Percentiles rank a stretch among this genome's conserved stretches.
phyloP scores from a whole-genome alignment of 2,888 invertebrate species.

The Diaphora mendica region DNA sequence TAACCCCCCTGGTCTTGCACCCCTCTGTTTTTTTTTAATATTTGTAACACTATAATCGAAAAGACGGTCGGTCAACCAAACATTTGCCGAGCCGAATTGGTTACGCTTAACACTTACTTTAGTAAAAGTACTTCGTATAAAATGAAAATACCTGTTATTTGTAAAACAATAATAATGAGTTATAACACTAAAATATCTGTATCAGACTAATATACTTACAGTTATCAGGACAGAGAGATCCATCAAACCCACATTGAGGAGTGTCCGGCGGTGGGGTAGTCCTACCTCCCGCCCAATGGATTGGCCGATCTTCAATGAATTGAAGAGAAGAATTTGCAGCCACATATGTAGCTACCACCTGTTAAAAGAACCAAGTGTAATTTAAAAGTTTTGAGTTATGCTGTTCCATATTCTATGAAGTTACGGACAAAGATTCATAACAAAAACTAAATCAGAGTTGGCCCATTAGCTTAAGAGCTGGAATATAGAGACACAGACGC shows the following conservation, averaged over 20 bases:
- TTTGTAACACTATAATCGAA: too few relatives aligned
- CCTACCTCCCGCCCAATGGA: constrained; percentile 95
- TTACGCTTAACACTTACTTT: too few relatives aligned
- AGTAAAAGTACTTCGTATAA: too few relatives aligned
- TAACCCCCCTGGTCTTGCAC: too few relatives aligned
- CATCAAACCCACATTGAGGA: constrained; percentile 97
- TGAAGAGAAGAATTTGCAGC: constrained; percentile 92
- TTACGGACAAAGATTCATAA: neutral
- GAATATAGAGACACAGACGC: neutral
- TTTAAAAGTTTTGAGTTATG: neutral
- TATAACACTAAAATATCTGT: neutral
- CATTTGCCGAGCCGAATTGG: too few relatives aligned
- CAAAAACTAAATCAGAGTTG: neutral
- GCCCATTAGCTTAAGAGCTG: neutral
- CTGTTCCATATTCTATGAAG: neutral
- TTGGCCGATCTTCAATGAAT: constrained; percentile 89
- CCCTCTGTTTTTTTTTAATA: too few relatives aligned
- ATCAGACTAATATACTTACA: constrained; percentile 81
- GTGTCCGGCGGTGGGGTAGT: constrained; percentile 93
- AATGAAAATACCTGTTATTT: neutral
- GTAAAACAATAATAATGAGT: neutral
- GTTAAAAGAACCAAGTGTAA: constrained; percentile 35
- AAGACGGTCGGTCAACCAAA: too few relatives aligned
- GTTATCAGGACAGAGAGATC: constrained; percentile 94
- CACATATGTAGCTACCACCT: constrained; percentile 97